These are phyloP conservation scores for Ageneiosus marmoratus DNA, from an alignment of 2,113 vertebrate genomes.

Conservation along the genomic window DNA sequence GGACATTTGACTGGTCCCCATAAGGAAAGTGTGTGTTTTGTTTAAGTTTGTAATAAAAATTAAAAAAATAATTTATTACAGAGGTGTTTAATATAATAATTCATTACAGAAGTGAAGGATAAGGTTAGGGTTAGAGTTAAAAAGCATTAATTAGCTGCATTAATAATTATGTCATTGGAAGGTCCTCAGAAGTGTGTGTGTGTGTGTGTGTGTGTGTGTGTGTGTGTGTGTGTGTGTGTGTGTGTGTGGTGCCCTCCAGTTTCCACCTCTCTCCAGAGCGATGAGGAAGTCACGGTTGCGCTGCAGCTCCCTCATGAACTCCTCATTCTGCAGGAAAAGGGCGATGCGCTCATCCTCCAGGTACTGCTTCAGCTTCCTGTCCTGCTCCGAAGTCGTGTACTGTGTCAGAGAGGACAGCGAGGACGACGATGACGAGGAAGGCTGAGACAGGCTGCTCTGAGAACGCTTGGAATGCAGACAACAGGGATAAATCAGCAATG, in stretches of 20 bases:
- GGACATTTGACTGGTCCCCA: too few species aligned
- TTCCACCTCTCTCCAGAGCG: constrained; percentile 89
- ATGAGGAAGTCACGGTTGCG: constrained; percentile 93
- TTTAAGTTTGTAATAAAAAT: too few species aligned
- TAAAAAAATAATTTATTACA: too few species aligned
- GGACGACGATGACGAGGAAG: constrained; percentile 62
- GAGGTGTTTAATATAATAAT: too few species aligned
- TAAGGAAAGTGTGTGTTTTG: too few species aligned
- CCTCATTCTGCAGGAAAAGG: constrained; percentile 93
- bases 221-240: too few species aligned
- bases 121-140: too few species aligned
- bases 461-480: constrained; percentile 63
- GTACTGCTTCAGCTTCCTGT: constrained; percentile 91
- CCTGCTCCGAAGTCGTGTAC: constrained; percentile 76
- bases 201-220: too few species aligned
- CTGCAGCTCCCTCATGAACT: constrained; percentile 97
- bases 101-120: too few species aligned
- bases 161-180: too few species aligned
- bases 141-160: too few species aligned
- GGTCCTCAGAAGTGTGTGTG: too few species aligned
- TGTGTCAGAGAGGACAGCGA: constrained; percentile 64
- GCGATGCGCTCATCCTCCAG: constrained; percentile 95
- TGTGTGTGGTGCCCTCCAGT: neutral
- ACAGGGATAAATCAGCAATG: neutral
- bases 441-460: constrained; percentile 67